phyloP scores from a whole-genome alignment of 53 echinoderm and acorn worm genomes.

The Zoroaster sp. region DNA sequence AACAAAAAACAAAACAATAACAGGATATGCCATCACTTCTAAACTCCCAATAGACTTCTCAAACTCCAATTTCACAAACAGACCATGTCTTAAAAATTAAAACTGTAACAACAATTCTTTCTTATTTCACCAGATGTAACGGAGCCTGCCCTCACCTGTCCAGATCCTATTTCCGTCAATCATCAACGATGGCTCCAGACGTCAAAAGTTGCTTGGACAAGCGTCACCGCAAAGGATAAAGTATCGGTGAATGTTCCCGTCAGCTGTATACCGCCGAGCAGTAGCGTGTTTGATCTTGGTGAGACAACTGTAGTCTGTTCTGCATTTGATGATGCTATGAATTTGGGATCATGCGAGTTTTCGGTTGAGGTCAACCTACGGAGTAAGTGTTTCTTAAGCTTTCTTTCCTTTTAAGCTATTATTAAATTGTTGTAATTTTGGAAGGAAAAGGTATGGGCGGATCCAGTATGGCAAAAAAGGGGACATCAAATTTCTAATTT shows the following conservation, averaged over 20 bases:
- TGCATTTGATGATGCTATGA: constrained; percentile 28
- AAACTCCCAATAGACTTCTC: too few relatives aligned
- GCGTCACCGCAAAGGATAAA: neutral
- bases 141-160: constrained; percentile 28
- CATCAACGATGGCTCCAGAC: neutral
- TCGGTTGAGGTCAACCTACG: neutral
- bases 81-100: too few relatives aligned
- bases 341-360: constrained; percentile 9
- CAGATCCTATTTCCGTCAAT: neutral
- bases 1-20: too few relatives aligned
- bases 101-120: too few relatives aligned
- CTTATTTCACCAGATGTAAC: neutral
- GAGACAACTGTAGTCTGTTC: constrained; percentile 12
- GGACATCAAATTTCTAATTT: too few relatives aligned
- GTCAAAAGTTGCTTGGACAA: neutral
- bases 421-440: neutral
- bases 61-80: too few relatives aligned
- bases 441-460: too few relatives aligned
- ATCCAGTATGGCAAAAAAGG: too few relatives aligned
- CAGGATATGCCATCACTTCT: too few relatives aligned
- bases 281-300: constrained; percentile 2
- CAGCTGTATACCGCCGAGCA: constrained; percentile 15
- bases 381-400: neutral
- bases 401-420: neutral
- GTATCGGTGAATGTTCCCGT: neutral